Conservation (phyloP, 2,888 invertebrate genomes). For the Sabellastarte sp. region DNA sequence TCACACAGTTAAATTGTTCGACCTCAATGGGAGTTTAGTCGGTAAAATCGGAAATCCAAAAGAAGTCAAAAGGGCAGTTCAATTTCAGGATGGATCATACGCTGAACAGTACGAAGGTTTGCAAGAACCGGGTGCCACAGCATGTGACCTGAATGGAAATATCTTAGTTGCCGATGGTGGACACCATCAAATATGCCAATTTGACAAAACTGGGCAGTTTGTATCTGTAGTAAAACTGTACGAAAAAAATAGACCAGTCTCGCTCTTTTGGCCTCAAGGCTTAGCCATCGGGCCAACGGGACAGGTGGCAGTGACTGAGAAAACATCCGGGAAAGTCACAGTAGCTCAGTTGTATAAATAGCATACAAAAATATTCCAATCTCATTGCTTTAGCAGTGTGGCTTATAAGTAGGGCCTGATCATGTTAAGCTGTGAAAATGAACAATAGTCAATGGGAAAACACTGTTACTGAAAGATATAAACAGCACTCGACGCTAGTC, state of each 20-base stretch:
- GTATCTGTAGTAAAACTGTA: background rate
- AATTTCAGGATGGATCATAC: too few relatives aligned
- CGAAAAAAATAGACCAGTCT: background rate
- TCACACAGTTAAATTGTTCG: background rate
- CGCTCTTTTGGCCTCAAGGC: background rate
- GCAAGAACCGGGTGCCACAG: background rate
- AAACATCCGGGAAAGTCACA: background rate
- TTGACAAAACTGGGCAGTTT: background rate
- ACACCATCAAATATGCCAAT: background rate
- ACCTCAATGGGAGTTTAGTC: constrained; percentile 1
- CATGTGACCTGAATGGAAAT: background rate
- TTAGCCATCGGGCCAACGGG: background rate
- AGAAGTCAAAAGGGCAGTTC: background rate
- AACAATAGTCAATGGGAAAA: too few relatives aligned
- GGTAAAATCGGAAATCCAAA: background rate
- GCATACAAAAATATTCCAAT: background rate
- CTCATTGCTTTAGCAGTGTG: too few relatives aligned
- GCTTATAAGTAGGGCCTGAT: too few relatives aligned
- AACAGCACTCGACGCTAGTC: too few relatives aligned
- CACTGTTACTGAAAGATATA: too few relatives aligned
- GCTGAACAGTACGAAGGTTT: background rate
- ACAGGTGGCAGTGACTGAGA: background rate
- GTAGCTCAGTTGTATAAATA: background rate
- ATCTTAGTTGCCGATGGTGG: background rate
- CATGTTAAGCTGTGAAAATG: too few relatives aligned